phyloP scores from a whole-genome alignment of 2,797 vertebrate genomes.

The Aselliscus stoliczkanus region DNA sequence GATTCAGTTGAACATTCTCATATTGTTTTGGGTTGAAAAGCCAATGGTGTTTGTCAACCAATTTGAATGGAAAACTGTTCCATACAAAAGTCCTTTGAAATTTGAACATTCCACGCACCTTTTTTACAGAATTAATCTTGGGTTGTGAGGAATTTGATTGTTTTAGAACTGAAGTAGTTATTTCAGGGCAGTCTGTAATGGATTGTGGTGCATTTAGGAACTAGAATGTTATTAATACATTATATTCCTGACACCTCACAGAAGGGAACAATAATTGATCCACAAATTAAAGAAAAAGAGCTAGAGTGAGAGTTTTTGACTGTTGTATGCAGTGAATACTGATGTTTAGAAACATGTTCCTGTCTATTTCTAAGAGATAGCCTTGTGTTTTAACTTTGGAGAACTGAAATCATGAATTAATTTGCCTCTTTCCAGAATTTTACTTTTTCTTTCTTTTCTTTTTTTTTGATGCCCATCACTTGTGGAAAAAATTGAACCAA shows the following conservation, averaged over 20 bases:
- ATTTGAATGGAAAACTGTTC: constrained; percentile 1
- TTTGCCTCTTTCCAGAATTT: not conserved
- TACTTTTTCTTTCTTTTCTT: not conserved
- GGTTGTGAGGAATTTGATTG: not conserved
- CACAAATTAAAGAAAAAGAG: constrained; percentile 55
- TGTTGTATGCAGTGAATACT: constrained; percentile 8
- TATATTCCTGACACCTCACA: constrained; percentile 7
- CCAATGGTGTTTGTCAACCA: not conserved
- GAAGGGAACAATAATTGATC: constrained; percentile 48
- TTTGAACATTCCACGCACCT: not conserved
- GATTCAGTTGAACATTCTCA: not conserved
- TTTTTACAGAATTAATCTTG: constrained; percentile 48
- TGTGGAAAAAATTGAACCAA: not conserved
- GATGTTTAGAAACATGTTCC: constrained; percentile 25
- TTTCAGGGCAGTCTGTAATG: constrained; percentile 49
- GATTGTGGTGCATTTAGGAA: not conserved
- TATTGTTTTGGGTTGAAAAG: constrained; percentile 42
- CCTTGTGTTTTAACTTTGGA: not conserved
- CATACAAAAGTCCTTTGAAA: constrained; percentile 18
- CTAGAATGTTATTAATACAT: constrained; percentile 36
- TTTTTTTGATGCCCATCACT: not conserved
- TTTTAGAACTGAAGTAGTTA: constrained; percentile 56
- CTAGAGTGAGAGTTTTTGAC: not conserved
- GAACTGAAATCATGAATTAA: constrained; percentile 35
- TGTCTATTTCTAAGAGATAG: not conserved